These are phyloP conservation scores for Leontocebus nigricollis DNA, from an alignment of 2,797 vertebrate species.

Conservation along the genomic window DNA sequence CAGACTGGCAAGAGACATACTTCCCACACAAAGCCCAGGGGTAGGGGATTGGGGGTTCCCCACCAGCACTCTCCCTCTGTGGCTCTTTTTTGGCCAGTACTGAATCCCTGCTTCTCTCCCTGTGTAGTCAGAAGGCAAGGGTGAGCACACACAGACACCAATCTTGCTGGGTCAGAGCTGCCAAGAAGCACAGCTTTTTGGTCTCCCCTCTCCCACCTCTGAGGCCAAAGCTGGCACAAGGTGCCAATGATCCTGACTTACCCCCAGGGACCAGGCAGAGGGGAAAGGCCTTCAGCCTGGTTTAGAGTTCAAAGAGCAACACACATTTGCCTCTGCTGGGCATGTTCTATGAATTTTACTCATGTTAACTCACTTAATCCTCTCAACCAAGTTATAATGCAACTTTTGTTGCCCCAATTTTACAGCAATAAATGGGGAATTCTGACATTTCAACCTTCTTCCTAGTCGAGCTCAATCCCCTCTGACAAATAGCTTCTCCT, in stretches of 20 bases:
- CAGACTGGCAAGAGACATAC: neutral
- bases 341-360: neutral
- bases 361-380: neutral
- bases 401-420: neutral
- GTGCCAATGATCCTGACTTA: neutral
- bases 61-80: neutral
- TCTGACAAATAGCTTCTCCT: neutral
- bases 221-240: neutral
- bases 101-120: neutral
- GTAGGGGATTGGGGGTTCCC: fast-evolving
- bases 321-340: neutral
- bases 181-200: neutral
- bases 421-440: neutral
- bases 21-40: too few relatives aligned
- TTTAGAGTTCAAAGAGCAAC: neutral
- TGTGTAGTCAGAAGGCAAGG: neutral
- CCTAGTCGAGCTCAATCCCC: neutral
- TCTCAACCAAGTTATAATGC: neutral
- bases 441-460: neutral
- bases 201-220: neutral
- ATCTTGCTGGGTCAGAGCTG: neutral
- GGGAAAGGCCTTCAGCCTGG: neutral
- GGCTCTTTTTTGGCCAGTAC: neutral
- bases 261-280: neutral
- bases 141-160: neutral